Conservation (phyloP, 1,140 invertebrate species). For the Zaprionus kolodkinae region DNA sequence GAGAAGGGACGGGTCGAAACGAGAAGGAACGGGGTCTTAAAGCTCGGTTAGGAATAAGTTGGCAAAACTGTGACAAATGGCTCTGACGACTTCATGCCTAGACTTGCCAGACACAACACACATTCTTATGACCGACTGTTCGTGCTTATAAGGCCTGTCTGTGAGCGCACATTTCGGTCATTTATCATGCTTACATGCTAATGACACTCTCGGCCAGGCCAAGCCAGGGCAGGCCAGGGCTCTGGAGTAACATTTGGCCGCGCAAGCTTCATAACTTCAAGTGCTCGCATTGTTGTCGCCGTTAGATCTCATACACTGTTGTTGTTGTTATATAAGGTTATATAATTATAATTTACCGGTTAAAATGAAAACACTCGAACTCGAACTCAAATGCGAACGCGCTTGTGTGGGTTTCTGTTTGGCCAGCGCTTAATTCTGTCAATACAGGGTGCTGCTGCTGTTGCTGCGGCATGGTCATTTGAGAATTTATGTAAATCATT, state of each 20-base stretch:
- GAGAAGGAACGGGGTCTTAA: slow-evolving; percentile 1
- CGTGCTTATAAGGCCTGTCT: slow-evolving; percentile 42
- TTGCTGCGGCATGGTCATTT: slow-evolving; percentile 48
- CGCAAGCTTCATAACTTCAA: slow-evolving; percentile 35
- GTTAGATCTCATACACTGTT: slow-evolving; percentile 44
- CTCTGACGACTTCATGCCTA: slow-evolving; percentile 74
- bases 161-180: slow-evolving; percentile 61
- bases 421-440: slow-evolving; percentile 74
- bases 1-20: no score
- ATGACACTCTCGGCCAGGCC: slow-evolving; percentile 55
- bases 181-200: slow-evolving; percentile 82
- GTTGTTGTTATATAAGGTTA: slow-evolving; percentile 66
- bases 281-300: slow-evolving; percentile 48
- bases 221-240: slow-evolving; percentile 31
- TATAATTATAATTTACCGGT: slow-evolving; percentile 78
- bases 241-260: slow-evolving; percentile 41
- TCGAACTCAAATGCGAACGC: not conserved
- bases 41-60: slow-evolving; percentile 47
- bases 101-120: slow-evolving; percentile 23
- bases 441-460: slow-evolving; percentile 63
- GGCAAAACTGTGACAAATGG: slow-evolving; percentile 80
- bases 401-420: slow-evolving; percentile 69
- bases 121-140: slow-evolving; percentile 7
- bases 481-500: slow-evolving; percentile 82
- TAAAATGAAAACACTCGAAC: slow-evolving; percentile 44